Conservation (phyloP, 2,797 vertebrate species). For the Amblyopsis hoosieri region DNA sequence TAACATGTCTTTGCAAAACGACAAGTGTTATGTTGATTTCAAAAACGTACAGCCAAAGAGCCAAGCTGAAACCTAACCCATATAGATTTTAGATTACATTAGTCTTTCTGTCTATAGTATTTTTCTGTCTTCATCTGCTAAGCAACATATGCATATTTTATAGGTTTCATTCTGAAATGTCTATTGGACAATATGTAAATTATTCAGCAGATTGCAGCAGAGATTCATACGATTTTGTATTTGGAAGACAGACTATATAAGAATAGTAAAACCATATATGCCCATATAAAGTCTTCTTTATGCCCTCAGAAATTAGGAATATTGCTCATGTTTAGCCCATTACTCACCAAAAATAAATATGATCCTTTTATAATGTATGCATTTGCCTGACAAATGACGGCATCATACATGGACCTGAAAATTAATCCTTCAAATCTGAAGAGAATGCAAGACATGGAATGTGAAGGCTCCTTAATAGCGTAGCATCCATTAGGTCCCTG, state of each 20-base stretch:
- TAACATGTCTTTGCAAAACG: no score
- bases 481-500: slow-evolving; percentile 37
- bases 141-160: slow-evolving; percentile 11
- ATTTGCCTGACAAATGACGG: no score
- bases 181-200: slow-evolving; percentile 7
- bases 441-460: slow-evolving; percentile 37
- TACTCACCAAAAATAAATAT: no score
- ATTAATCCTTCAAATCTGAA: slow-evolving; percentile 43
- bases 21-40: no score
- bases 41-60: no score
- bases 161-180: slow-evolving; percentile 5
- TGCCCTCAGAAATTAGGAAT: slow-evolving; percentile 16
- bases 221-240: slow-evolving; percentile 48
- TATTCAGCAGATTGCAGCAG: slow-evolving; percentile 69
- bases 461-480: slow-evolving; percentile 31
- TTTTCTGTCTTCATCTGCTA: slow-evolving; percentile 19
- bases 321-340: no score
- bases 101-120: slow-evolving; percentile 21
- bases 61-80: no score
- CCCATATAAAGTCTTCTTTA: slow-evolving; percentile 34
- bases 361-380: no score
- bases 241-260: slow-evolving; percentile 23
- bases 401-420: background rate
- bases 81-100: no score
- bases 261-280: slow-evolving; percentile 45